These are phyloP conservation scores for Loripinus fragilis DNA, from an alignment of 2,888 invertebrate genomes.

Conservation along the genomic window DNA sequence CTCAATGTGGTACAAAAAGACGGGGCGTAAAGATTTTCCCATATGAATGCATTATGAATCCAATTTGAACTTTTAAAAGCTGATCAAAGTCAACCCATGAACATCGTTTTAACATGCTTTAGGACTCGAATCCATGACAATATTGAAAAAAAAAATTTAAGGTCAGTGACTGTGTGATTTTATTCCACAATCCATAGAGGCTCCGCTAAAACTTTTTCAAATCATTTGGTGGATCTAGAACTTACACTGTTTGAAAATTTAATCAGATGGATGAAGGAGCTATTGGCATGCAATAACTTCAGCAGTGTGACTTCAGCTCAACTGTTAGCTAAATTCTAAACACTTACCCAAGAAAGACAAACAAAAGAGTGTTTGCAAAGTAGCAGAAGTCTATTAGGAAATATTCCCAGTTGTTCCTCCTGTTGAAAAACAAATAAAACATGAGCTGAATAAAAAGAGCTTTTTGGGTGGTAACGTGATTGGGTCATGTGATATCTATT, in stretches of 20 bases:
- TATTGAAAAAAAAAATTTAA: no score
- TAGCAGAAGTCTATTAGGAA: conserved; percentile 81
- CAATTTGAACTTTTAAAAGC: no score
- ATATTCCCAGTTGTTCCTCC: conserved; percentile 77
- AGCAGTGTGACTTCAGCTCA: background rate
- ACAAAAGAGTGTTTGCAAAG: conserved; percentile 71
- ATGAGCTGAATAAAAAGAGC: conserved; percentile 11
- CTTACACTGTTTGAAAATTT: background rate
- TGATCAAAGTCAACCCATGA: no score
- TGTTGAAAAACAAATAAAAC: conserved; percentile 45
- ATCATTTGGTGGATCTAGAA: background rate
- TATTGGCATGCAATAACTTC: background rate
- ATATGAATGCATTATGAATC: no score
- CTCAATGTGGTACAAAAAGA: no score
- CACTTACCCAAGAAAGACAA: conserved; percentile 77
- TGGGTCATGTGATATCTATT: background rate
- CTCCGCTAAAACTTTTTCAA: background rate
- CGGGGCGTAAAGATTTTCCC: no score
- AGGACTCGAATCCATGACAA: no score
- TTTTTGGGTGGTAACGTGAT: background rate
- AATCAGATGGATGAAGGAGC: background rate
- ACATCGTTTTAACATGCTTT: no score
- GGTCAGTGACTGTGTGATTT: no score
- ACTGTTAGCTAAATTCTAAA: background rate
- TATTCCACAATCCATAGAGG: no score